phyloP scores from a whole-genome alignment of 2,797 vertebrate genomes.

The Choloepus didactylus region DNA sequence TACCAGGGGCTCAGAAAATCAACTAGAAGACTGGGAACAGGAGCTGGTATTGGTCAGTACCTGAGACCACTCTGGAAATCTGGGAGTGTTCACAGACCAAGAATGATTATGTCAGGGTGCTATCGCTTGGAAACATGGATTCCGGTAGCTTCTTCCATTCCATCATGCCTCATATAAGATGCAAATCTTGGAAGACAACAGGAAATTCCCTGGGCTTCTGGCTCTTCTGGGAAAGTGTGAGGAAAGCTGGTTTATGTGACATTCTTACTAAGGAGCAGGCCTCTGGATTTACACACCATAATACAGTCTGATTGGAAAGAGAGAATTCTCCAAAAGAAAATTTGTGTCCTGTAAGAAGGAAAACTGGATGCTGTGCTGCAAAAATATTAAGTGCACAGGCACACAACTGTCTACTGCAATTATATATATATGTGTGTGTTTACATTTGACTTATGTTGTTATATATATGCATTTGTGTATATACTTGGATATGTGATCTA shows the following conservation, averaged over 20 bases:
- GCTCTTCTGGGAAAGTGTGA: not conserved
- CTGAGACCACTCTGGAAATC: not conserved
- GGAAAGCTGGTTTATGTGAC: not conserved
- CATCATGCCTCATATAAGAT: not conserved
- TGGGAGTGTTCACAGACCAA: not conserved
- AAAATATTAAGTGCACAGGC: not conserved
- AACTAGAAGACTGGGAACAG: not conserved
- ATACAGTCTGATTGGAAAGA: not conserved
- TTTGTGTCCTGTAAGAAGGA: not conserved
- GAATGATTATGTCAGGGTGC: not conserved
- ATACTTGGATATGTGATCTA: not conserved
- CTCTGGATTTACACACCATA: not conserved
- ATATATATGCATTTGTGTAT: not conserved
- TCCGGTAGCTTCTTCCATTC: not conserved
- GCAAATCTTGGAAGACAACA: not conserved
- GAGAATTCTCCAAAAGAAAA: not conserved
- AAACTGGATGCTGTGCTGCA: not conserved
- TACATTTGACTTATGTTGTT: constrained; percentile 11
- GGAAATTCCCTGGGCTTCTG: not conserved
- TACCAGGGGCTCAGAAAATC: not conserved
- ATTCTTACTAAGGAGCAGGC: not conserved
- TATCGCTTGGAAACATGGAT: not conserved
- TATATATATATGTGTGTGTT: not conserved
- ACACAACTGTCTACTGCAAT: not conserved
- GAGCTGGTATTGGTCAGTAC: not conserved